phyloP scores from a whole-genome alignment of 2,113 vertebrate species.

The Pelusios castaneus region DNA sequence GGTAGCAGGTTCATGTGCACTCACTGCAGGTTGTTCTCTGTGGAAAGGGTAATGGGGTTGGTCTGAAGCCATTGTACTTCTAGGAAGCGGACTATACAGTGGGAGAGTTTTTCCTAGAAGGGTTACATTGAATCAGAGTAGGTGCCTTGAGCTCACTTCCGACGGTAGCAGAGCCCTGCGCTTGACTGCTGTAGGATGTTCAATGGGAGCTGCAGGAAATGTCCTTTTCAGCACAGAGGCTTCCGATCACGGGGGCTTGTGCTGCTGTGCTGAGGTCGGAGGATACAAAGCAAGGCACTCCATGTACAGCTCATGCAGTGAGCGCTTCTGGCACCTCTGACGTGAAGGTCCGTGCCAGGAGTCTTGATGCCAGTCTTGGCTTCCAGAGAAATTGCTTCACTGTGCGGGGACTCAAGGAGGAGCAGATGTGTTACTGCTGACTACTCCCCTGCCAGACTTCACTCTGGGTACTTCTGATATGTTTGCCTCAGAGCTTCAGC shows the following conservation, averaged over 20 bases:
- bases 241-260: background rate
- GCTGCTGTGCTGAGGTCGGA: background rate
- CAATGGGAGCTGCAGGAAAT: background rate
- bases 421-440: too few relatives aligned
- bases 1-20: background rate
- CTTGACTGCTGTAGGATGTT: background rate
- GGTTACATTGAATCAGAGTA: rapidly evolving
- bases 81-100: background rate
- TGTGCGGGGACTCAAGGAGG: too few relatives aligned
- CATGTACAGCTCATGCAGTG: background rate
- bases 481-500: too few relatives aligned
- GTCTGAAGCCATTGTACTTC: background rate
- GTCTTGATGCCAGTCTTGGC: too few relatives aligned
- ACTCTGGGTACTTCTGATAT: too few relatives aligned
- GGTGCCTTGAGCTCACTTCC: background rate
- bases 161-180: background rate
- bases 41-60: background rate
- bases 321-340: too few relatives aligned
- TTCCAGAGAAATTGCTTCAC: too few relatives aligned
- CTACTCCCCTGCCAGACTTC: too few relatives aligned
- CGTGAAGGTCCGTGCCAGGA: too few relatives aligned
- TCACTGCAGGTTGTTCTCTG: background rate
- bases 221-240: background rate
- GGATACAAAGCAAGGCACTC: background rate
- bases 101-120: background rate